A percentile compares a stretch with the other conserved stretches of the same genome.
These are phyloP conservation scores for Sceloporus tristichus DNA, from an alignment of 2,113 vertebrate species.

Conservation along the genomic window DNA sequence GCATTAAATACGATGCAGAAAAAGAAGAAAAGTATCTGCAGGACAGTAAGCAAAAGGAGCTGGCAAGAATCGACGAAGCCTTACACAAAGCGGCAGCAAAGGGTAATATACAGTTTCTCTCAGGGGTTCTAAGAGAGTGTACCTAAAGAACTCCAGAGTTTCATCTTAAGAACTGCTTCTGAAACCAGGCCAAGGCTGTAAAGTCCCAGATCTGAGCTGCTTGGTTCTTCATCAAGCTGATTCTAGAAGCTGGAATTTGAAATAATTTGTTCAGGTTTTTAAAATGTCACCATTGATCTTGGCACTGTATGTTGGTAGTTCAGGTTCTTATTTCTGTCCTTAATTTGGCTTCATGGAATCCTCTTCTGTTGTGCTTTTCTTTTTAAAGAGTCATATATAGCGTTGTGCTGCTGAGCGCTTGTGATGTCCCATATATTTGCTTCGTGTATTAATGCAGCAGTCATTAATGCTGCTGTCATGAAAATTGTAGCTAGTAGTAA, in stretches of 20 bases:
- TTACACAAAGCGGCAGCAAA: slow-evolving; percentile 87
- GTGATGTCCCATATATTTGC: neutral
- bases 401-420: neutral
- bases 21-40: slow-evolving; percentile 93
- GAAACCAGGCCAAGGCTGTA: neutral
- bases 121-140: neutral
- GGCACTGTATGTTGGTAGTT: neutral
- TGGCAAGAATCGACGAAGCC: slow-evolving; percentile 92
- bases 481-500: no score
- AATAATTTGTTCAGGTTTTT: neutral
- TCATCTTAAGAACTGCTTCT: neutral
- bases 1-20: slow-evolving; percentile 91
- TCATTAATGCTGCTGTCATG: no score
- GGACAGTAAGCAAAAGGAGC: slow-evolving; percentile 92
- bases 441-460: neutral
- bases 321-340: neutral
- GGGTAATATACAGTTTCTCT: slow-evolving; percentile 77
- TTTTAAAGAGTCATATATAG: neutral
- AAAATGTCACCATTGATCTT: neutral
- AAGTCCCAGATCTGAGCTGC: neutral
- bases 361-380: neutral
- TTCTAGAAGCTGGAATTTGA: neutral
- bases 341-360: neutral
- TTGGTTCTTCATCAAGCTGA: neutral
- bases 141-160: neutral